Conservation (phyloP, 2,888 invertebrate genomes). For the Tenthredo livida region DNA sequence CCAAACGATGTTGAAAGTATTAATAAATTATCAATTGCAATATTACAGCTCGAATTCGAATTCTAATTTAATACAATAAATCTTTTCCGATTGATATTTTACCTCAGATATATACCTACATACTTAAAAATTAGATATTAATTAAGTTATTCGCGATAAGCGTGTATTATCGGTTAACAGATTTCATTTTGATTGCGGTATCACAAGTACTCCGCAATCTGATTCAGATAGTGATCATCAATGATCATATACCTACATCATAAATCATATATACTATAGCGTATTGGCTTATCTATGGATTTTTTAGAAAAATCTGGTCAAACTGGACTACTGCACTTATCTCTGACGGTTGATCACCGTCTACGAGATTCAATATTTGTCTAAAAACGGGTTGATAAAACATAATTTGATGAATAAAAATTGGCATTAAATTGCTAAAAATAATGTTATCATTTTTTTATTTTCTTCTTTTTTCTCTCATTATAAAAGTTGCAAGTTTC, state of each 20-base stretch:
- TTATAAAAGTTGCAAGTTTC: neutral
- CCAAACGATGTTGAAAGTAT: neutral
- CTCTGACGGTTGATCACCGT: neutral
- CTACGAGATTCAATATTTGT: no score
- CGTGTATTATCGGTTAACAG: neutral
- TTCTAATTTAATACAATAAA: neutral
- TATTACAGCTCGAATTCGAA: neutral
- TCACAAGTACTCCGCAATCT: neutral
- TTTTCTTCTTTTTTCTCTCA: neutral
- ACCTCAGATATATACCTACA: no score
- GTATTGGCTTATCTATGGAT: neutral
- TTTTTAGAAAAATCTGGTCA: neutral
- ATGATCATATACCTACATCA: no score
- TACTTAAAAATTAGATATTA: neutral
- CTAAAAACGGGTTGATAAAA: no score
- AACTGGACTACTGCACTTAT: neutral
- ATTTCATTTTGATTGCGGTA: neutral
- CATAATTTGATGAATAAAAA: no score
- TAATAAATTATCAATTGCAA: neutral
- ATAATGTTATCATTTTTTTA: neutral
- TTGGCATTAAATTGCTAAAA: neutral
- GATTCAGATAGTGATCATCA: neutral
- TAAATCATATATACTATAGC: no score
- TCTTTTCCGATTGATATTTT: neutral
- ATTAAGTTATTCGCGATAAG: neutral